Percentiles rank a stretch among this genome's conserved stretches.
phyloP scores from a whole-genome alignment of 2,113 vertebrate species.

The Tetrao urogallus region DNA sequence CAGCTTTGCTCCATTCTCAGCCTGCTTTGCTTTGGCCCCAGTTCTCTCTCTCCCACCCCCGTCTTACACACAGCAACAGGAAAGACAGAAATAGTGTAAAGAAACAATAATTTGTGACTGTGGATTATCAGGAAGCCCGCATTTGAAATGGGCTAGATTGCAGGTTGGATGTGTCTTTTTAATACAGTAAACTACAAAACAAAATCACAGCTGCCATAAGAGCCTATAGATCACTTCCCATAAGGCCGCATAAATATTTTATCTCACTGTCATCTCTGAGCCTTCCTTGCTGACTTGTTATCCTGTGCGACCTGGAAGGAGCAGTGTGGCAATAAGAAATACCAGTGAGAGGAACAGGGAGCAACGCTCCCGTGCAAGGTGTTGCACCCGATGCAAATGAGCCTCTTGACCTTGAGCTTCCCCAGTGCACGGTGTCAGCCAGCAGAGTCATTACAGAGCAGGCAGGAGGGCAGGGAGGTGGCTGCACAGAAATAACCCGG shows the following conservation, averaged over 20 bases:
- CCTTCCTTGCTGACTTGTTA: background rate
- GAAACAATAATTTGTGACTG: background rate
- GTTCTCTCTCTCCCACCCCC: background rate
- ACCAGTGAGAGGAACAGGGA: slow-evolving; percentile 22
- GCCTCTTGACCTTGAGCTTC: slow-evolving; percentile 61
- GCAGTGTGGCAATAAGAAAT: background rate
- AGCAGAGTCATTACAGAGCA: background rate
- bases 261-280: slow-evolving; percentile 46
- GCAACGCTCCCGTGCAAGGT: background rate
- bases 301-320: background rate
- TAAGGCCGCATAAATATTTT: slow-evolving; percentile 60
- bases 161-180: background rate
- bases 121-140: slow-evolving; percentile 12
- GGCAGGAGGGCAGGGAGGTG: background rate
- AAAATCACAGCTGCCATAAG: slow-evolving; percentile 40
- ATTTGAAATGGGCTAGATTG: background rate
- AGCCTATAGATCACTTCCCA: slow-evolving; percentile 22
- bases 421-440: background rate
- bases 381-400: background rate
- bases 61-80: background rate
- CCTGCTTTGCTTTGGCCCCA: background rate
- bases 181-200: slow-evolving; percentile 18
- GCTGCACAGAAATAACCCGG: background rate
- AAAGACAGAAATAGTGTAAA: background rate
- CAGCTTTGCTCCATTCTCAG: background rate